phyloP scores from a whole-genome alignment of 2,888 invertebrate genomes.

The Chromoteleia sp. region DNA sequence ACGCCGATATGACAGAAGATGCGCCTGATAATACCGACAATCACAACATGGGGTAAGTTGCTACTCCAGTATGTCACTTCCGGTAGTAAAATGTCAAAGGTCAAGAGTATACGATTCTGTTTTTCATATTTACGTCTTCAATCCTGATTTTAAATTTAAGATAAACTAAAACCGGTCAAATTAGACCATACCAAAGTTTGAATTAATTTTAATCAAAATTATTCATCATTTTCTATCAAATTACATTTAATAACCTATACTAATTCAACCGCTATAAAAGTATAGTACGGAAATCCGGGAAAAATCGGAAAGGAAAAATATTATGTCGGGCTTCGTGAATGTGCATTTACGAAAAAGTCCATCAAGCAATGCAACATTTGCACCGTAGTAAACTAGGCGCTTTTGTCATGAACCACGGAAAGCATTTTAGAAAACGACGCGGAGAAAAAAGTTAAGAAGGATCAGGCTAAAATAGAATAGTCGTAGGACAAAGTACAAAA shows the following conservation, averaged over 20 bases:
- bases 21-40: slow-evolving; percentile 84
- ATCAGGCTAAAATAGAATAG: slow-evolving; percentile 28
- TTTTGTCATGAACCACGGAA: slow-evolving; percentile 5
- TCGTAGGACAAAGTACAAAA: slow-evolving; percentile 25
- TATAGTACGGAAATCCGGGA: slow-evolving; percentile 1
- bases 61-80: not conserved
- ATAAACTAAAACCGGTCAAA: too few species aligned
- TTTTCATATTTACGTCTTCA: too few species aligned
- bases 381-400: slow-evolving; percentile 1
- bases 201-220: too few species aligned
- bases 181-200: too few species aligned
- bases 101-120: too few species aligned
- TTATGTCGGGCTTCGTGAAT: not conserved
- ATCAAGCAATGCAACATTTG: slow-evolving; percentile 18
- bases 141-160: too few species aligned
- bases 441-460: slow-evolving; percentile 28
- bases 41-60: slow-evolving; percentile 86
- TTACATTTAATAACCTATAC: too few species aligned
- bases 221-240: too few species aligned
- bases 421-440: slow-evolving; percentile 8
- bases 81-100: too few species aligned
- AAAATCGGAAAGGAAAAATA: not conserved
- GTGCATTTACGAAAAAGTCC: slow-evolving; percentile 14
- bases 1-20: slow-evolving; percentile 83
- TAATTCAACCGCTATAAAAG: not conserved